Evolutionary conservation across 1,140 invertebrate genomes (phyloP).

Genomic region (Danaus melanippus): DNA sequence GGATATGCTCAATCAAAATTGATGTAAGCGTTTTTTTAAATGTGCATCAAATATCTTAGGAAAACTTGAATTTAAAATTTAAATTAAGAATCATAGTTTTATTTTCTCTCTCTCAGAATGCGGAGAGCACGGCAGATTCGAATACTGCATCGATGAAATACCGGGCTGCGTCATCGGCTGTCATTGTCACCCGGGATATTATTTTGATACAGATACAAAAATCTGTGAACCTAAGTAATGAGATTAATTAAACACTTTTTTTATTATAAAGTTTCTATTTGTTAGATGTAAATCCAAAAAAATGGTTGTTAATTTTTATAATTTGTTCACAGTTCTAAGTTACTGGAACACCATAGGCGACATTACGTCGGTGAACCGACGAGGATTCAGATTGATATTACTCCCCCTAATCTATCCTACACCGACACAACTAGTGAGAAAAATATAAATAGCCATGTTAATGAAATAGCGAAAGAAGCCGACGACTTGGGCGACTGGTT

Average conservation of each 20-base stretch:
- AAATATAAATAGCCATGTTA: conserved; percentile 29
- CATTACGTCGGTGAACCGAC: conserved; percentile 28
- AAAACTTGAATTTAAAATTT: no score
- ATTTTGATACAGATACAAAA: conserved; percentile 59
- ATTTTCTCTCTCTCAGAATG: conserved; percentile 40
- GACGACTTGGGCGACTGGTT: conserved; percentile 60
- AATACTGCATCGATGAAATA: conserved; percentile 57
- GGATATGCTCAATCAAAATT: no score
- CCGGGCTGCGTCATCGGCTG: conserved; percentile 56
- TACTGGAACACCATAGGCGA: conserved; percentile 35
- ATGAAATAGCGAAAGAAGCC: conserved; percentile 41
- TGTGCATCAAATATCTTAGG: no score
- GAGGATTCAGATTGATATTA: conserved; percentile 9
- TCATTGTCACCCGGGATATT: conserved; percentile 58
- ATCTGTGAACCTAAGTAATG: conserved; percentile 61
- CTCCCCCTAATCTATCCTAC: conserved; percentile 4
- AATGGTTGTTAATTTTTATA: not conserved
- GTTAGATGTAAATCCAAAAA: no score
- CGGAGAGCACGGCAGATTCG: conserved; percentile 53
- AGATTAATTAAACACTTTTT: not conserved
- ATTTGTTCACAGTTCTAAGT: conserved; percentile 38
- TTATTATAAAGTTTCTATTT: not conserved
- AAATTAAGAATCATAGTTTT: not conserved
- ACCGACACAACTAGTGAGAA: conserved; percentile 12
- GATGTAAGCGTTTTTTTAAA: no score